Base-by-base conservation (phyloP, 2,888 invertebrate genomes). In the Lycophotia porphyrea region DNA sequence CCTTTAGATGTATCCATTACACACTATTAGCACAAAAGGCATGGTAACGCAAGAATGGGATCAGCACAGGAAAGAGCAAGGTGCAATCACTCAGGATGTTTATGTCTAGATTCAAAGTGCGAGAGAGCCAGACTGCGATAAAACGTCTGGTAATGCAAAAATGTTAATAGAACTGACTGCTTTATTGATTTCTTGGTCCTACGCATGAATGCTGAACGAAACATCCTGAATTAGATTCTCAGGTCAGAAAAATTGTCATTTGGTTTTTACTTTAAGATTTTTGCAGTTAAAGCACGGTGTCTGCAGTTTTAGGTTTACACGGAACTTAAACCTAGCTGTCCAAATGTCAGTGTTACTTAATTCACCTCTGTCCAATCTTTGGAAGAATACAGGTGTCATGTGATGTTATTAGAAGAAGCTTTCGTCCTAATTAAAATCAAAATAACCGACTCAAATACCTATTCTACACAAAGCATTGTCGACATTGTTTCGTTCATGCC, bases 401-500 rank as follows among this genome's bases (percentile, higher is more conserved):
- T 11, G 11, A n/a, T 27, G 52, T 52, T 52, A 5, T n/a, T 18
- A 31, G 58, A 31, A 31, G 11, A 21, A 39, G 18, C 8, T 67
- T 67, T 78, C 18, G 18, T 42, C 8, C 15, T 27, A 36, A 44
- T 73, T 2, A 44, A 72, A 73, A 55, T 21, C 4, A 4, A 27
- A 73, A n/a, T 52, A 52, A 13, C n/a, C 13, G n/a, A n/a, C 11
- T 5, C 13, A n/a, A 52, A 52, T 52, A 52, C 11, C n/a, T n/a
- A 49, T 27, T 18, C 55, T 61, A 8, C n/a, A n/a, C 36, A 15
- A 13, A 71, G 7, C 18, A 15, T 0, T 36, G 27, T 7, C 34
- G 27, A 64, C 42, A 81, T 81, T 58, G 63, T 58, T 77, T 64
- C 21, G 60, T 64, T 58, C 55, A 60, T 55, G 34, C 55, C 49